Evolutionary conservation across 2,888 invertebrate genomes (phyloP), one percentile per base, ranked within the genome.

Genomic region (Epistrophe eligans): DNA sequence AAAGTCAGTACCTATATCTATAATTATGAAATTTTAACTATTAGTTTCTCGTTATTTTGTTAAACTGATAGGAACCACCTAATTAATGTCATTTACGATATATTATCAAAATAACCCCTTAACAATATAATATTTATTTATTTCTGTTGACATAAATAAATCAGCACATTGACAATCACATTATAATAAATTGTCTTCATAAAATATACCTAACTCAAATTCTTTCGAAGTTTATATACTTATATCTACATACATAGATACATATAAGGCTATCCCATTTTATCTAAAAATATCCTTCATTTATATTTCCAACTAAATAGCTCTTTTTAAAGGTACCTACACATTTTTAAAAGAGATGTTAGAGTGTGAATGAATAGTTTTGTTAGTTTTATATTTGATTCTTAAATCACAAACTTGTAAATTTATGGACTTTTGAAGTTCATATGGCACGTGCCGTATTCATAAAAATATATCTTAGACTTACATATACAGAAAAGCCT

Each of bases 81-180:
- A 55, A n/a, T 28, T 28, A n/a, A 28, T 55, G 15, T 28, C 55
- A 55, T 55, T 55, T 55, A 2, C 55, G 28, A 28, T 15, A 28
- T 19, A 15, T 13, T 52, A 10, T 10, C 13, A 7, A 19, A 66
- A 67, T 50, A 38, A 35, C 45, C 45, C 43, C 45, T 64, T 24
- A 48, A 45, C 64, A 50, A 35, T 32, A 48, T 35, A 28, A 9
- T 19, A 55, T 24, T 24, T 55, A 70, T 70, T 28, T 55, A 40
- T 28, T 55, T 38, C 24, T 15, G 10, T 70, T 70, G 55, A 40
- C 38, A 73, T 64, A 10, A n/a, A 79, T 74, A 66, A 71, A 71
- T 76, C 71, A 58, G 57, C 72, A 45, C 70, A 84, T 84, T 80
- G 84, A 84, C 84, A 72, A 24, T 35, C 45, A 72, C 60, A 84